These are phyloP conservation scores for Pteruthius melanotis DNA, from an alignment of 2,113 vertebrate genomes.

Conservation along the genomic window DNA sequence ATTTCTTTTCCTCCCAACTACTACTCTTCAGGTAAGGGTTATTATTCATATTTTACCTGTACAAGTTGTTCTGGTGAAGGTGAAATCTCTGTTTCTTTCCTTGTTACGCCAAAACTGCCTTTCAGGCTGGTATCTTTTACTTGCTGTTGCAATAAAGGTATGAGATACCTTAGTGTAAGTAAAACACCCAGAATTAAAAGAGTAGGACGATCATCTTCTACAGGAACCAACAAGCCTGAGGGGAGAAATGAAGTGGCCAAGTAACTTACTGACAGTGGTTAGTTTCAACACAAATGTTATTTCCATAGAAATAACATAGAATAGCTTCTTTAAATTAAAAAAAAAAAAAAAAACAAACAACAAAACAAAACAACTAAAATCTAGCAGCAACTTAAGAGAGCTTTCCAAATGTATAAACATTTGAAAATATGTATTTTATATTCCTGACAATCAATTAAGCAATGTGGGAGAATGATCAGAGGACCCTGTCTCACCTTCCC, in stretches of 20 bases:
- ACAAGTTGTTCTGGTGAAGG: conserved; percentile 89
- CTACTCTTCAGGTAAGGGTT: not conserved
- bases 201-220: conserved; percentile 85
- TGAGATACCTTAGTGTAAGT: conserved; percentile 89
- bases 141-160: conserved; percentile 93
- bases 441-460: not conserved
- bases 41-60: conserved; percentile 76
- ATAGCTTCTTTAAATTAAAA: not conserved
- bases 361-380: not conserved
- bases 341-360: accelerated
- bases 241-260: not conserved
- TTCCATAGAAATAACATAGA: not conserved
- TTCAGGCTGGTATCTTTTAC: conserved; percentile 92
- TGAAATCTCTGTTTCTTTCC: conserved; percentile 90
- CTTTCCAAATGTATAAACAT: not conserved
- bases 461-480: not conserved
- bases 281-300: not conserved
- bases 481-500: not conserved
- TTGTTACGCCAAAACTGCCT: conserved; percentile 94
- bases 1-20: not conserved
- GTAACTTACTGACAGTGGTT: not conserved
- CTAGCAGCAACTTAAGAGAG: not conserved
- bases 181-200: conserved; percentile 91
- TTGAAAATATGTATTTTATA: not conserved
- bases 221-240: conserved; percentile 85